Evolutionary conservation across 2,113 vertebrate species (phyloP).

Genomic region (Chelonoidis abingdonii): DNA sequence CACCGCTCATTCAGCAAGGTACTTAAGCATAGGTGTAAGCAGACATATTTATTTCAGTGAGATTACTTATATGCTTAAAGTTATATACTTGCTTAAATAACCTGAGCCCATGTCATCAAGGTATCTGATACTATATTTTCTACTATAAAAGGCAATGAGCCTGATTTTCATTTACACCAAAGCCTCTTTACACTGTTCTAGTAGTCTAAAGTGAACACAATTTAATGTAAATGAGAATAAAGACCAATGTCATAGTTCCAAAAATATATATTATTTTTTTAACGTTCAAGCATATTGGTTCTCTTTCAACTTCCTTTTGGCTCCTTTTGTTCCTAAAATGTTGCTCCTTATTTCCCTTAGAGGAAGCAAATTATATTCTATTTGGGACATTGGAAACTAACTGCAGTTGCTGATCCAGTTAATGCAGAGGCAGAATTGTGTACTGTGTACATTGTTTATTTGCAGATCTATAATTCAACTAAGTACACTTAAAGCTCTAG

Average conservation of each 20-base stretch:
- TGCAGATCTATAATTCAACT: background rate
- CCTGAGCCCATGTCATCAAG: background rate
- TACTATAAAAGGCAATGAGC: background rate
- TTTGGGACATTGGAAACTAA: background rate
- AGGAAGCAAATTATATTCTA: background rate
- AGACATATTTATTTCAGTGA: background rate
- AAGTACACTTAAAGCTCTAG: background rate
- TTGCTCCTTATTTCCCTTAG: background rate
- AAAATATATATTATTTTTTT: background rate
- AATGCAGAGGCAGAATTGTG: background rate
- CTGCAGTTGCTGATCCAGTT: background rate
- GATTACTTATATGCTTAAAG: background rate
- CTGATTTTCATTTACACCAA: background rate
- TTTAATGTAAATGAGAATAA: background rate
- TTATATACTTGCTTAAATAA: background rate
- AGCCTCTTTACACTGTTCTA: background rate
- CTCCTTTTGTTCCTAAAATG: background rate
- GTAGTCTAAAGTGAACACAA: background rate
- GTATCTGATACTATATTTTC: background rate
- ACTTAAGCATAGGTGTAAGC: background rate
- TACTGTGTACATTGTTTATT: background rate
- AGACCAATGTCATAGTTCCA: background rate
- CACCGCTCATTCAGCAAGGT: background rate
- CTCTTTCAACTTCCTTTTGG: background rate
- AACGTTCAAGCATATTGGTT: background rate